Evolutionary conservation across 2,888 invertebrate genomes (phyloP), one percentile per base, ranked within the genome.

Genomic region (Acanthosoma haemorrhoidale): DNA sequence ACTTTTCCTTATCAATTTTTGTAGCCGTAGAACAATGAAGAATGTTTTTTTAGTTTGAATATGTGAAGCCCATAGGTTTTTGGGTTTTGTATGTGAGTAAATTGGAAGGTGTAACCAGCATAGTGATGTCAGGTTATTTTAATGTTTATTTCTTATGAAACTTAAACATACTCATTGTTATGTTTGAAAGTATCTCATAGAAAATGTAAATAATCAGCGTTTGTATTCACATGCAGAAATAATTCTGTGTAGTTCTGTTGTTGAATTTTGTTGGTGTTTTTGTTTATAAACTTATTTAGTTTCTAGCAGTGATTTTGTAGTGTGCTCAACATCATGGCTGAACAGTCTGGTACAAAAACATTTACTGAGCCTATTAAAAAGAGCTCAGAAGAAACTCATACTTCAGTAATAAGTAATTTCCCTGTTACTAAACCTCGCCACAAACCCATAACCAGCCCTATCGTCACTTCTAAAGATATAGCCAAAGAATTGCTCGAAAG

Each of bases 381-480:
- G 9, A 32, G 32, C 9, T 6, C n/a, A n/a, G 64, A 64, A 16
- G 36, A 11, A 21, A 61, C 16, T 36, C 64, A 31, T 16, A 38
- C 38, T 41, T 8, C 41, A 1, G 15, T 31, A 25, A 41, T 41
- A 2, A 16, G 25, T 32, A 67, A 69, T 32, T 29, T 61, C 11
- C 69, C 69, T 11, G 2, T 21, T 16, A 16, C 18, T 9, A 60
- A 60, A 51, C 71, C 72, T 2, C 66, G 74, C 11, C 70, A 72
- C 16, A 70, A 64, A 9, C 61, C 69, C 9, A 59, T 61, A 38
- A 70, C 51, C 4, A 85, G 84, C 75, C 84, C 84, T 74, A 83
- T 85, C 61, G 83, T 84, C 1, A 81, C 84, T 1, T 82, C 82
- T 72, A 81, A 82, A 5, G 85, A 85, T 73, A 83, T 86, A 13